A percentile compares a stretch with the other conserved stretches of the same genome.
phyloP scores from a whole-genome alignment of 1,140 invertebrate genomes.

The Drosophila kanapiae region DNA sequence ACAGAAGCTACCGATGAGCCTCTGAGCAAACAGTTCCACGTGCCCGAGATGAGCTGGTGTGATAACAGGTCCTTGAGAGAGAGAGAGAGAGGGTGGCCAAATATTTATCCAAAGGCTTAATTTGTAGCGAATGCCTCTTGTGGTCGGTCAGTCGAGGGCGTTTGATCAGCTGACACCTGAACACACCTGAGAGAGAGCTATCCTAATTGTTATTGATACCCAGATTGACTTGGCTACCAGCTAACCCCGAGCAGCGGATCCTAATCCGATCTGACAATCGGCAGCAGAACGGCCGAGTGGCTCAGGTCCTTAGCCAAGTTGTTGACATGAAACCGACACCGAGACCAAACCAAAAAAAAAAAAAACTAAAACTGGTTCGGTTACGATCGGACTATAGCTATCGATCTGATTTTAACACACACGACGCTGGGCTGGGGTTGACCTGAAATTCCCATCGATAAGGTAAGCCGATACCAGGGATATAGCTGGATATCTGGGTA shows the following conservation, averaged over 20 bases:
- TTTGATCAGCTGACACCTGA: slow-evolving; percentile 79
- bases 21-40: slow-evolving; percentile 61
- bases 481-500: slow-evolving; percentile 24
- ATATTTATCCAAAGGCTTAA: slow-evolving; percentile 54
- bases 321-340: slow-evolving; percentile 66
- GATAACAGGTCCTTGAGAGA: slow-evolving; percentile 61
- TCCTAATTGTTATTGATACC: slow-evolving; percentile 48
- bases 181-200: slow-evolving; percentile 51
- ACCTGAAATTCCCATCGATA: slow-evolving; percentile 71
- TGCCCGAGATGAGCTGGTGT: slow-evolving; percentile 52
- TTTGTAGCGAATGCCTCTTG: slow-evolving; percentile 55
- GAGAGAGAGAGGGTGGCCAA: background rate
- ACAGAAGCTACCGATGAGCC: slow-evolving; percentile 54
- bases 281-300: slow-evolving; percentile 54
- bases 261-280: slow-evolving; percentile 75
- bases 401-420: slow-evolving; percentile 79
- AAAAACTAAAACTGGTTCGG: slow-evolving; percentile 53
- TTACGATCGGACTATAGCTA: slow-evolving; percentile 55
- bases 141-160: slow-evolving; percentile 57
- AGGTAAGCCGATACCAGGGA: slow-evolving; percentile 63
- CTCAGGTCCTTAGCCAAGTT: slow-evolving; percentile 71
- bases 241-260: slow-evolving; percentile 27
- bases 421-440: slow-evolving; percentile 57
- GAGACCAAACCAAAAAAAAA: slow-evolving; percentile 21
- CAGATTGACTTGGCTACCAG: slow-evolving; percentile 37